Conservation (phyloP, 1,140 invertebrate genomes). For the Drosophila yakuba region DNA sequence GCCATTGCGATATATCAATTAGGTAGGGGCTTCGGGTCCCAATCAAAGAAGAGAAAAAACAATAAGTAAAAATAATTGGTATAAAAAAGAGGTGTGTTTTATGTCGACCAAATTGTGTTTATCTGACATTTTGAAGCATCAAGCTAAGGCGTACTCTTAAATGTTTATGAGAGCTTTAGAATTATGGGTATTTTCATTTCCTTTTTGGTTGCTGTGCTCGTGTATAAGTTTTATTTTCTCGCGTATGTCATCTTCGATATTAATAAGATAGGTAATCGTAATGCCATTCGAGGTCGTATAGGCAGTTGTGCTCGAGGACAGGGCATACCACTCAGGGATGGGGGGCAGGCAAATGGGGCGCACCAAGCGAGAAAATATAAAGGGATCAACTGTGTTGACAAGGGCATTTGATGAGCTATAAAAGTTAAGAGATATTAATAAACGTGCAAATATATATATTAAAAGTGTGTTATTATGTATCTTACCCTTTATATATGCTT, state of each 20-base stretch:
- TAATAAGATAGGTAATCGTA: neutral
- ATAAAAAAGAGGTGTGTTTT: conserved; percentile 20
- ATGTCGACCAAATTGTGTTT: conserved; percentile 4
- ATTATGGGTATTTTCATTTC: neutral
- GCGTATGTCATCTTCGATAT: neutral
- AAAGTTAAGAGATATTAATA: neutral
- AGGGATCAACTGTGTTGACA: neutral
- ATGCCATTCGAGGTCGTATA: neutral
- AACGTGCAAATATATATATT: too few relatives aligned
- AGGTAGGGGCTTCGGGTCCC: neutral
- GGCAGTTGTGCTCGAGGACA: neutral
- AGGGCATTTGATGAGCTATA: neutral
- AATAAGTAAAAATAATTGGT: conserved; percentile 12
- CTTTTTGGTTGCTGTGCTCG: neutral
- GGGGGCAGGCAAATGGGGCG: neutral
- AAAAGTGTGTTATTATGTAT: too few relatives aligned
- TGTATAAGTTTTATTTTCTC: neutral
- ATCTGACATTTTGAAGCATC: conserved; percentile 10
- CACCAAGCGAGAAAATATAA: neutral
- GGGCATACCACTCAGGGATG: neutral
- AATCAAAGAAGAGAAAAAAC: conserved; percentile 18
- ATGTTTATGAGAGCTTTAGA: too few relatives aligned
- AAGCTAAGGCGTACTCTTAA: neutral
- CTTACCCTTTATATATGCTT: neutral
- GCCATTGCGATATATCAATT: conserved; percentile 5